Base-by-base conservation (phyloP, 1,140 invertebrate genomes). In the Drosophila lini region DNA sequence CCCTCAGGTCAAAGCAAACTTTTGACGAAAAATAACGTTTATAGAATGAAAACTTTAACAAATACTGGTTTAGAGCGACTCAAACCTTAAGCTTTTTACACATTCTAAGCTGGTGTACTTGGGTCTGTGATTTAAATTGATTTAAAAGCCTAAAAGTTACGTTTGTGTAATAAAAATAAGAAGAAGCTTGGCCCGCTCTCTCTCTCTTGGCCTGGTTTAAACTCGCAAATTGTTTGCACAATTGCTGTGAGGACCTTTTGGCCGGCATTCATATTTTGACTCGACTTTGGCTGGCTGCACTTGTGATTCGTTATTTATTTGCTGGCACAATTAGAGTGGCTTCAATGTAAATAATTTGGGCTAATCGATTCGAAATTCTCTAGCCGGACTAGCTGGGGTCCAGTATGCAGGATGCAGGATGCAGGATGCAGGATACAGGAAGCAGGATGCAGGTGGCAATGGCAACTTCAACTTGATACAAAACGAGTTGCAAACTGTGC, bases 321-420 rank as follows among this genome's bases (percentile, higher is more conserved):
- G 53, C 9, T 38, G 38, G 56, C 52, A 28, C 60, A 32, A 41
- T 59, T 59, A 31, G 25, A 63, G 60, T 63, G 60, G 60, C 56
- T 63, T 59, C 61, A 42, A 42, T 60, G 56, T 63, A 61, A 31
- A 63, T 61, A 61, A 63, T 63, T 63, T 60, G 61, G 56, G 28
- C 61, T 63, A 63, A 63, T 63, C 61, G 61, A 63, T 63, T 48
- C 25, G 25, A 25, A 28, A 28, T 63, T 58, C 16, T 63, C 36
- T 32, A 4, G 41, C 19, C 5, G 22, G 47, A 28, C 28, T 52
- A 13, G 50, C 31, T 13, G 16, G 48, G 5, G 10, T 32, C 8
- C 48, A 22, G 31, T 11, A 5, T 6, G 9, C 36, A 22, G 31
- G n/a, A 5, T 6, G 9, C 36, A 32, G 32, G 11, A 7, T 15